Evolutionary conservation across 2,888 invertebrate genomes (phyloP).

Genomic region (Bimastos eiseni): DNA sequence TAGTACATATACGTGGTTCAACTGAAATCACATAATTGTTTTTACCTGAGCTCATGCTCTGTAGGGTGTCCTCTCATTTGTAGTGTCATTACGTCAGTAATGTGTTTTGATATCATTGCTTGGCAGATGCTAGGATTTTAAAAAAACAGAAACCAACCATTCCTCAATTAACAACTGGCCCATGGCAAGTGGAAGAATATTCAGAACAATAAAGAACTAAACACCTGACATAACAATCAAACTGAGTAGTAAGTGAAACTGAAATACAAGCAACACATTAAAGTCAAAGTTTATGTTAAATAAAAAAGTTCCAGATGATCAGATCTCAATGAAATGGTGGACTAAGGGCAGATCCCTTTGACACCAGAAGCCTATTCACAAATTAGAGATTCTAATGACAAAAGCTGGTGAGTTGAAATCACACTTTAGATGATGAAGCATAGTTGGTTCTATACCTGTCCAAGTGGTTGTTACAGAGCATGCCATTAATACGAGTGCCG

Average conservation of each 20-base stretch:
- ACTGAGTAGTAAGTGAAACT: no score
- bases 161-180: not conserved
- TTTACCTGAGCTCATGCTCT: not conserved
- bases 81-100: conserved; percentile 56
- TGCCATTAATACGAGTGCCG: conserved; percentile 64
- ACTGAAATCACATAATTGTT: not conserved
- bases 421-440: not conserved
- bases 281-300: no score
- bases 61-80: not conserved
- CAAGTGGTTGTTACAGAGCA: conserved; percentile 65
- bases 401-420: not conserved
- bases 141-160: not conserved
- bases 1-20: not conserved
- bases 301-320: no score
- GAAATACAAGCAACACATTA: no score
- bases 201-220: no score
- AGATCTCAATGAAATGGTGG: no score
- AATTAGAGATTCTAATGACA: not conserved
- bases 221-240: no score
- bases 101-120: conserved; percentile 68
- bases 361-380: not conserved
- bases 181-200: not conserved
- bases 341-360: not conserved
- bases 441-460: conserved; percentile 63
- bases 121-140: conserved; percentile 65